Conservation (phyloP, 2,113 vertebrate species). For the Brachyistius frenatus region DNA sequence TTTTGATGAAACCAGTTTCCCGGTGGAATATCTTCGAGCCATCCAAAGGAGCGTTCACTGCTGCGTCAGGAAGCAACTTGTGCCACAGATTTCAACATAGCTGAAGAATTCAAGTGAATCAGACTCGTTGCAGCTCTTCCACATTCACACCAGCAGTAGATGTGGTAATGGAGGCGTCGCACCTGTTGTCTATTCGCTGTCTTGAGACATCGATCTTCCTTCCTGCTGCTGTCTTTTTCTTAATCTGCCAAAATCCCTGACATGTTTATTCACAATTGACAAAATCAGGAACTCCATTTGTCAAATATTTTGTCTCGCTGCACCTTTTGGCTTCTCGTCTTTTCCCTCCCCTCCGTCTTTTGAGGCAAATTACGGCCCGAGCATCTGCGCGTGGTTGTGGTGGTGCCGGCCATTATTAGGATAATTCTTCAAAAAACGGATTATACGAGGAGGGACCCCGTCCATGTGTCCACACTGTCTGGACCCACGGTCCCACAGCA, state of each 20-base stretch:
- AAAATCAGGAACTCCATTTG: conserved; percentile 34
- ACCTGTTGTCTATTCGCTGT: background rate
- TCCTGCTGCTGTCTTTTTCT: background rate
- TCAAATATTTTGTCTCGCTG: conserved; percentile 22
- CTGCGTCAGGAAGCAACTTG: conserved; percentile 31
- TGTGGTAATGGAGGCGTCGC: conserved; percentile 5
- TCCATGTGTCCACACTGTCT: conserved; percentile 27
- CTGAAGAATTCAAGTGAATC: conserved; percentile 19
- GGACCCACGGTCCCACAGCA: conserved; percentile 52
- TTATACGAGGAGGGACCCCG: background rate
- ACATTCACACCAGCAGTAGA: background rate
- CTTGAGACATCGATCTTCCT: background rate
- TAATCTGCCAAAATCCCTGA: conserved; percentile 15
- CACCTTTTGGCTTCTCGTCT: conserved; percentile 14
- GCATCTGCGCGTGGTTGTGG: conserved; percentile 16
- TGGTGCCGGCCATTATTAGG: conserved; percentile 13
- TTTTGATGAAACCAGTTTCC: conserved; percentile 52
- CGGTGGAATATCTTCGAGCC: conserved; percentile 48
- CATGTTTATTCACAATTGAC: conserved; percentile 17
- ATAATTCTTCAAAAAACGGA: conserved; percentile 27
- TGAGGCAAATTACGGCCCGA: background rate
- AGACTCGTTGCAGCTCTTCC: conserved; percentile 21
- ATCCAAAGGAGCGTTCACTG: conserved; percentile 49
- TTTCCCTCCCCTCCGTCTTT: background rate
- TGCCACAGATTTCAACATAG: conserved; percentile 22